Evolutionary conservation across 2,888 invertebrate genomes (phyloP).

Genomic region (Iselma pallidipennis): DNA sequence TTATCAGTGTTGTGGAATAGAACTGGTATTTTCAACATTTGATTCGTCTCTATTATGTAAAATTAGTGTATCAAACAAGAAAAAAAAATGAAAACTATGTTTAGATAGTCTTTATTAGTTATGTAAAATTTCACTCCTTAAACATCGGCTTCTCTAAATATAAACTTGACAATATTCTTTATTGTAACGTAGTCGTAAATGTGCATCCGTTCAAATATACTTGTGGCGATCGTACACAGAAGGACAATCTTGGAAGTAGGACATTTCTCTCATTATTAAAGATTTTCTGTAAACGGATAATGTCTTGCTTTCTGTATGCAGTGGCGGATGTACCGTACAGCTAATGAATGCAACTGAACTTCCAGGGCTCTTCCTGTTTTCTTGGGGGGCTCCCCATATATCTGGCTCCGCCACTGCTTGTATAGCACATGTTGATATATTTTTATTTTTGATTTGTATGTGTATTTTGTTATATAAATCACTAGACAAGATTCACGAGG

Average conservation of each 20-base stretch:
- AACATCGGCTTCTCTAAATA: conserved; percentile 23
- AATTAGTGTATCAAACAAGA: conserved; percentile 21
- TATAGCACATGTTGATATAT: too few species aligned
- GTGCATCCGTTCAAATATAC: conserved; percentile 5
- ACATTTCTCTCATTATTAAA: not conserved
- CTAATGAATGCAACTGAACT: too few species aligned
- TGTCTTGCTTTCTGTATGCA: not conserved
- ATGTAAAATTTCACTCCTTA: conserved; percentile 10
- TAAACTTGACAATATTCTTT: conserved; percentile 28
- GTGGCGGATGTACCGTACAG: too few species aligned
- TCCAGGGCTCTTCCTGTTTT: too few species aligned
- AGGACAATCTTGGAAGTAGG: not conserved
- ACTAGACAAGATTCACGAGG: not conserved
- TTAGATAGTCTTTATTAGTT: conserved; percentile 4
- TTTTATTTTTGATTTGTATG: not conserved
- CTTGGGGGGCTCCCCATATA: too few species aligned
- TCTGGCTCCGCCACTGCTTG: not conserved
- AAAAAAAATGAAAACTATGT: conserved; percentile 6
- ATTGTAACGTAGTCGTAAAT: conserved; percentile 12
- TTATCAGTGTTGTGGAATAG: not conserved
- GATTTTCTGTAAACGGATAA: not conserved
- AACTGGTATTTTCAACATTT: not conserved
- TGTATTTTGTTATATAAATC: not conserved
- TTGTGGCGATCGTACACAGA: too few species aligned
- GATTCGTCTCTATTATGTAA: not conserved